Percentiles rank a stretch among this genome's conserved stretches.
phyloP scores from a whole-genome alignment of 2,797 vertebrate genomes.

The Manis crassicaudata region DNA sequence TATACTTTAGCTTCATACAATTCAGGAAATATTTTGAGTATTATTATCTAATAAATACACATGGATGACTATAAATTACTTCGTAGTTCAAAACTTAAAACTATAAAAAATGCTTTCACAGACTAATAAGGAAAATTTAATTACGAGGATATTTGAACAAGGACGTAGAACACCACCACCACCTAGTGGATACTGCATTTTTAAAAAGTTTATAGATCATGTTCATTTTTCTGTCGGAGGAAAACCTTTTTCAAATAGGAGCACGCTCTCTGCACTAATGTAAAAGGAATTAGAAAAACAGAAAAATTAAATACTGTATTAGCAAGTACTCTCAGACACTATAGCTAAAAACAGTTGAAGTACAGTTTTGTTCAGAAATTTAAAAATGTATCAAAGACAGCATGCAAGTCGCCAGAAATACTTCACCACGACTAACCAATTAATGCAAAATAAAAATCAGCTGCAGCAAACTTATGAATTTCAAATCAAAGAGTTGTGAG shows the following conservation, averaged over 20 bases:
- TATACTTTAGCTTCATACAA: slow-evolving; percentile 31
- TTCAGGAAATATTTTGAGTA: neutral
- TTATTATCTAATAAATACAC: neutral
- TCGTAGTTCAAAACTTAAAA: slow-evolving; percentile 46
- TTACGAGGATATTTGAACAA: neutral
- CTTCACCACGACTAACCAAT: neutral
- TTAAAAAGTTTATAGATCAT: neutral
- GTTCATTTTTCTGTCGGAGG: neutral
- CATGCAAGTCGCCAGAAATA: neutral
- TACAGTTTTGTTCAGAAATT: slow-evolving; percentile 39
- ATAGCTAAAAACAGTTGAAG: neutral
- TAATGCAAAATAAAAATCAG: neutral
- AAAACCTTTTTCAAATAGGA: neutral
- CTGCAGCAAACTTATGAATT: neutral
- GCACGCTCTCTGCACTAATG: slow-evolving; percentile 7
- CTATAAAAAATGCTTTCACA: neutral
- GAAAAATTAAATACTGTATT: slow-evolving; percentile 21
- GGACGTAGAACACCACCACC: neutral
- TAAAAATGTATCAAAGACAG: slow-evolving; percentile 19
- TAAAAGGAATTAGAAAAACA: slow-evolving; percentile 67
- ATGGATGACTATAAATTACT: neutral
- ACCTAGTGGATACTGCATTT: slow-evolving; percentile 35
- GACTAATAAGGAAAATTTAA: neutral
- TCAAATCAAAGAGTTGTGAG: neutral
- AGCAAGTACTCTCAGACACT: neutral